Base-by-base conservation (phyloP, 2,113 vertebrate species). In the Pachycephala philippinensis region DNA sequence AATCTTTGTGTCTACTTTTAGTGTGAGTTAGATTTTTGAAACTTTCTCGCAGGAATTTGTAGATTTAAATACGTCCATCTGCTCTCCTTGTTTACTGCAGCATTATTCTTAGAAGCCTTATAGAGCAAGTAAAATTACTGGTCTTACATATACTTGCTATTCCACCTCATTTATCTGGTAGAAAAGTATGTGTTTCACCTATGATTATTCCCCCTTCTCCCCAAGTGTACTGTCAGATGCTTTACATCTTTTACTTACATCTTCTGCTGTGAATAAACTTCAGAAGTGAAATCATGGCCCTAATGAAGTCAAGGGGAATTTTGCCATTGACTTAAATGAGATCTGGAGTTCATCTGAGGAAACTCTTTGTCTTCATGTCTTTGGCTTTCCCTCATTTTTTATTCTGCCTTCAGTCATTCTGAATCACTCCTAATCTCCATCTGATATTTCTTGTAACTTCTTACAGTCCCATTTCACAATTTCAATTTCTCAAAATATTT, bases 311-410 rank as follows among this genome's bases (percentile, higher is more conserved):
- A 87, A 68, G 69, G 24, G 61, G 47, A 93, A 71, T 91, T 93
- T 94, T 89, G 21, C 90, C n/a, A n/a, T 60, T 90, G 74, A 79
- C 22, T 87, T 94, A 75, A 85, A 78, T 79, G 37, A 75, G 22
- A 56, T 75, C 63, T 91, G 60, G 77, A 84, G 75, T 93, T 91
- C 64, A 87, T 91, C 61, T 56, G 28, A 84, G 70, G 68, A 84
- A 84, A 57, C 53, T 72, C 50, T 89, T 89, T 94, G 53, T 91
- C 77, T 92, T 95, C 75, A 49, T 90, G 77, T 88, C 75, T 90
- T 85, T 80, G 49, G 53, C 59, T 88, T 95, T 89, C 60, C 47
- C 20, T 81, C 53, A 49, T 89, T 96, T 93, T 57, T 71, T 87
- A 59, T 71, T 95, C 74, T 85, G 52, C 70, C 50, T 95, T 93